phyloP scores from a whole-genome alignment of 2,888 invertebrate species.

The Rapana venosa region DNA sequence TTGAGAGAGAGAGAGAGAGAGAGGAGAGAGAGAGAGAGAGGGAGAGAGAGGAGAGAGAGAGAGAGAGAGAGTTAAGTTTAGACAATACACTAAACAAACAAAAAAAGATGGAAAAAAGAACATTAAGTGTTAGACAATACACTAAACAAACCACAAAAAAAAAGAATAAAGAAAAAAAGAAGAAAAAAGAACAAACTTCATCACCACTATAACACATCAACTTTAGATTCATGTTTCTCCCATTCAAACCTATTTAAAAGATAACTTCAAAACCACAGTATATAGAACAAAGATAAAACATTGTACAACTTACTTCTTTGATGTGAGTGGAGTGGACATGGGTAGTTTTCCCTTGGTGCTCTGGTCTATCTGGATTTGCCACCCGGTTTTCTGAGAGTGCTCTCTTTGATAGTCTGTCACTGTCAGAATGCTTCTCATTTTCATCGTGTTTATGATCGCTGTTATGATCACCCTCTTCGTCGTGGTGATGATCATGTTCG shows the following conservation, averaged over 20 bases:
- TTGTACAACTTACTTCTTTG: neutral
- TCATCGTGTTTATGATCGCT: neutral
- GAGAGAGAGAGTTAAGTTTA: neutral
- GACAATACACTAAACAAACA: no score
- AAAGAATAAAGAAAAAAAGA: no score
- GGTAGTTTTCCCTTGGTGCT: neutral
- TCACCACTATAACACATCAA: no score
- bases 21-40: neutral
- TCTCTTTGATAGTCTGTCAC: neutral
- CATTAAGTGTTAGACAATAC: no score
- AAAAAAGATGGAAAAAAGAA: no score
- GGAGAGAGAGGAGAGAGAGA: conserved; percentile 3
- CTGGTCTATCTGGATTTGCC: neutral
- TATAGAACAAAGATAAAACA: neutral
- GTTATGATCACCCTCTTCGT: neutral
- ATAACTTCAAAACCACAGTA: neutral
- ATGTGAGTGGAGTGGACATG: neutral
- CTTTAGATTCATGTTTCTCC: no score
- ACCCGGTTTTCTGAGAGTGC: neutral
- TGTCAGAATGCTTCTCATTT: no score
- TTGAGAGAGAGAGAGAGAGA: neutral
- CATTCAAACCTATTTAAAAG: no score
- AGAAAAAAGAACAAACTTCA: no score
- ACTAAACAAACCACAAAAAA: no score
- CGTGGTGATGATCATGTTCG: conserved; percentile 9